These are phyloP conservation scores for Minunthozetes semirufus DNA, from an alignment of 2,888 invertebrate species.

Conservation along the genomic window DNA sequence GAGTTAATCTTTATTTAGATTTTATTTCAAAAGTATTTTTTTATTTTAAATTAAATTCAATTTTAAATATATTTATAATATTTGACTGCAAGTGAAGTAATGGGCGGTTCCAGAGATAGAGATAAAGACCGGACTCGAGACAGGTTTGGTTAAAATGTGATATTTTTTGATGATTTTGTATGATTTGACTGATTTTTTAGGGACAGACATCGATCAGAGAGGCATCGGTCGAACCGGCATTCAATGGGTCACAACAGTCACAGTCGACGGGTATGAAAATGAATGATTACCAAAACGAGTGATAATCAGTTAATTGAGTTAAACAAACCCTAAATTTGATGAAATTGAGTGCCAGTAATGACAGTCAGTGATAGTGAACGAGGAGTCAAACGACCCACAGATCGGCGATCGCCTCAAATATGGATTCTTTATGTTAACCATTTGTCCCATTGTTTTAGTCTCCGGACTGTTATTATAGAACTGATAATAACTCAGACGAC, in stretches of 20 bases:
- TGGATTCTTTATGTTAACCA: conserved; percentile 25
- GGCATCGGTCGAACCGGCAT: background rate
- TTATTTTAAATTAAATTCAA: too few species aligned
- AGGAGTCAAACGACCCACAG: conserved; percentile 4
- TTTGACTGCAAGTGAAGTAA: background rate
- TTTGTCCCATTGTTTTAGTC: conserved; percentile 36
- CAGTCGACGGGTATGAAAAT: conserved; percentile 27
- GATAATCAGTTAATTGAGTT: background rate
- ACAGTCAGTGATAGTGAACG: conserved; percentile 14
- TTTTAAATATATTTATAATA: too few species aligned
- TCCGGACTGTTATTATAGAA: conserved; percentile 28
- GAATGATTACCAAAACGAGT: background rate
- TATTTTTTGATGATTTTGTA: background rate
- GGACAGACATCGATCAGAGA: conserved; percentile 23
- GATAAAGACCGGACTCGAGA: conserved; percentile 15
- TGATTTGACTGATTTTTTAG: background rate
- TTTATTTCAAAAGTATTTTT: too few species aligned
- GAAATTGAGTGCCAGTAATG: background rate
- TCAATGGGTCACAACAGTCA: conserved; percentile 1
- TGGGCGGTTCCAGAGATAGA: conserved; percentile 10
- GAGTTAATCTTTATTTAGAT: too few species aligned
- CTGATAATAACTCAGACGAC: conserved; percentile 23
- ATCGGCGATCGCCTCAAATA: conserved; percentile 8
- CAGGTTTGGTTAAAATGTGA: background rate
- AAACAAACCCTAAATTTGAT: background rate